phyloP scores from a whole-genome alignment of 2,888 invertebrate species.

The Deilephila porcellus region DNA sequence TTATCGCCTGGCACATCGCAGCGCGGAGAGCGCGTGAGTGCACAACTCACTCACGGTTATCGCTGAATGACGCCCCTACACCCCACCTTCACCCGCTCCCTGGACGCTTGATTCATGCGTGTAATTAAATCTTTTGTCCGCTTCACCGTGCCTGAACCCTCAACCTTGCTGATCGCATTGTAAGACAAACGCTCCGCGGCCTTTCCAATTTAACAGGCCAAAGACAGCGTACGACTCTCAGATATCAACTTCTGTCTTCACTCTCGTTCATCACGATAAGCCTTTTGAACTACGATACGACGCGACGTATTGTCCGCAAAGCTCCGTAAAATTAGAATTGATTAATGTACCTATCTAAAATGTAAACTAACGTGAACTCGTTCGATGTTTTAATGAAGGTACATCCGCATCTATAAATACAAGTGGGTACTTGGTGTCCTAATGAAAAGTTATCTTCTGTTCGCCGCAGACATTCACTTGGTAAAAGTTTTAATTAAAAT shows the following conservation, averaged over 20 bases:
- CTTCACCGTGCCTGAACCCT: constrained; percentile 64
- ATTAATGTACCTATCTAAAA: not conserved
- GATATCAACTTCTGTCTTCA: constrained; percentile 27
- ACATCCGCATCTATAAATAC: constrained; percentile 2
- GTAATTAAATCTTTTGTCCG: constrained; percentile 84
- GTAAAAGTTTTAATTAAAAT: constrained; percentile 81
- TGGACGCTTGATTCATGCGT: constrained; percentile 81
- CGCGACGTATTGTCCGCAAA: too few relatives aligned
- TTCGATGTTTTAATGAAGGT: not conserved
- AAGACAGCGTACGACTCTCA: constrained; percentile 31
- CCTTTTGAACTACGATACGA: not conserved
- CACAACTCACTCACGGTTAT: constrained; percentile 65
- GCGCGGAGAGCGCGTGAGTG: constrained; percentile 67
- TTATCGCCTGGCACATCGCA: constrained; percentile 64
- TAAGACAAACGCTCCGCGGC: constrained; percentile 65
- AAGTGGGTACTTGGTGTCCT: constrained; percentile 35
- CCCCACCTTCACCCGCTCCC: constrained; percentile 53
- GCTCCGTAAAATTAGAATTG: not conserved
- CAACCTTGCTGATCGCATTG: constrained; percentile 64
- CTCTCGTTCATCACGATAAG: constrained; percentile 24
- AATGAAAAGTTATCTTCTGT: constrained; percentile 62
- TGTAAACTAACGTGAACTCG: not conserved
- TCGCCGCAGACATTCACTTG: constrained; percentile 63
- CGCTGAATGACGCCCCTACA: constrained; percentile 56
- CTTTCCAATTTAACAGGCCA: constrained; percentile 66